Evolutionary conservation across 2,797 vertebrate genomes (phyloP).

Genomic region (Karalla daura): DNA sequence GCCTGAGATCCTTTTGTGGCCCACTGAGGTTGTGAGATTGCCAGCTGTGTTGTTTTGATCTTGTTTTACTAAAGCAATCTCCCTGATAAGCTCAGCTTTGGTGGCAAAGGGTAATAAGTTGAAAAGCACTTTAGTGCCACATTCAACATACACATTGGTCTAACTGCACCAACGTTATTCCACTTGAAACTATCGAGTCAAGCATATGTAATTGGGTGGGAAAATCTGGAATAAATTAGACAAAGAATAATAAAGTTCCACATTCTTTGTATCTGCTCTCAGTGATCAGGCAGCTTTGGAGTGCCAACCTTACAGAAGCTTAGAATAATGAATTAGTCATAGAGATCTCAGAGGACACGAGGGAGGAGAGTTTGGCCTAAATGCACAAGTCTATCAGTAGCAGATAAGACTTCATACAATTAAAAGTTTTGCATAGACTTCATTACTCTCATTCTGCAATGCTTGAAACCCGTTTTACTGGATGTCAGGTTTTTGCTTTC

Average conservation of each 20-base stretch:
- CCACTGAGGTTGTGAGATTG: too few species aligned
- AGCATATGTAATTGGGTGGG: conserved; percentile 31
- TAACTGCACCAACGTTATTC: conserved; percentile 13
- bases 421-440: conserved; percentile 62
- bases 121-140: background rate
- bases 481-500: conserved; percentile 29
- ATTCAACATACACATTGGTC: background rate
- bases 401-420: conserved; percentile 60
- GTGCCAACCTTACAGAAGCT: conserved; percentile 65
- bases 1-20: too few species aligned
- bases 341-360: conserved; percentile 62
- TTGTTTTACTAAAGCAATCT: too few species aligned
- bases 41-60: too few species aligned
- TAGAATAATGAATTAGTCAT: conserved; percentile 70
- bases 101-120: background rate
- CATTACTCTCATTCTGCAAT: conserved; percentile 50
- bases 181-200: background rate
- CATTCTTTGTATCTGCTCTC: conserved; percentile 37
- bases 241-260: conserved; percentile 41
- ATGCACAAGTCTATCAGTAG: conserved; percentile 57
- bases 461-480: conserved; percentile 35
- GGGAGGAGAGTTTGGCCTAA: conserved; percentile 64
- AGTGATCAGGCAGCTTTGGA: conserved; percentile 57
- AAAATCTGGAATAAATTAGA: conserved; percentile 40
- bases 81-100: conserved; percentile 9